Evolutionary conservation across 92 coral and sea anemone genomes (phyloP), one percentile per base, ranked within the genome.

Genomic region (Zoanthus sansibaricus): DNA sequence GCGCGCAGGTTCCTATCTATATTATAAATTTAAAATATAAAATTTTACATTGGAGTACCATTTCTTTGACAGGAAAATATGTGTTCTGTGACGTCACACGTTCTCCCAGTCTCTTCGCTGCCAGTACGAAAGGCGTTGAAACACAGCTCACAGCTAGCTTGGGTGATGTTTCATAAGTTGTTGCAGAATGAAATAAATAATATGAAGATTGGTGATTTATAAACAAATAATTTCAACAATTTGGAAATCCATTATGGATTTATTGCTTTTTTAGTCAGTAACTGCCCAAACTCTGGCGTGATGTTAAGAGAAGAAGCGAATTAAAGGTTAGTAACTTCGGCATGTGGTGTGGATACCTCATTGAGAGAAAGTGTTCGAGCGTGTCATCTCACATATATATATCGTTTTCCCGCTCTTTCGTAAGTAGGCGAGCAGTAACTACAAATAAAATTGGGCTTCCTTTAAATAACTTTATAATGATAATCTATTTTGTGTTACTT

Each of bases 321-420:
- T 62, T 5, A n/a, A 37, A 62, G 69, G 69, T 62, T 17, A n/a
- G 69, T 62, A 3, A 62, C 69, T 62, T 62, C 69, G 69, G 69
- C 21, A 62, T 58, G 7, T 62, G 8, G 69, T 16, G n/a, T 62
- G 64, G n/a, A 3, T 6, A 1, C 21, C n/a, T 18, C 8, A 16
- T 17, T 62, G 9, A 62, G 30, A 0, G 30, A 20, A 62, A 9
- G 25, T 62, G 69, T 0, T n/a, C 69, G n/a, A 62, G 10, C 69
- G 69, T 62, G 10, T n/a, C 69, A 7, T 17, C 10, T 9, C 4
- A 25, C 25, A 25, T 25, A 25, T 4, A 37, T 37, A 2, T 62
- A 62, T 62, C 25, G 30, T n/a, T 62, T 62, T 62, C 69, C 69
- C 69, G 69, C 69, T 62, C 69, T 17, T 62, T 62, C 69, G 3